These are phyloP conservation scores for Paracanthobrama guichenoti DNA, from an alignment of 2,113 vertebrate genomes.

Conservation along the genomic window DNA sequence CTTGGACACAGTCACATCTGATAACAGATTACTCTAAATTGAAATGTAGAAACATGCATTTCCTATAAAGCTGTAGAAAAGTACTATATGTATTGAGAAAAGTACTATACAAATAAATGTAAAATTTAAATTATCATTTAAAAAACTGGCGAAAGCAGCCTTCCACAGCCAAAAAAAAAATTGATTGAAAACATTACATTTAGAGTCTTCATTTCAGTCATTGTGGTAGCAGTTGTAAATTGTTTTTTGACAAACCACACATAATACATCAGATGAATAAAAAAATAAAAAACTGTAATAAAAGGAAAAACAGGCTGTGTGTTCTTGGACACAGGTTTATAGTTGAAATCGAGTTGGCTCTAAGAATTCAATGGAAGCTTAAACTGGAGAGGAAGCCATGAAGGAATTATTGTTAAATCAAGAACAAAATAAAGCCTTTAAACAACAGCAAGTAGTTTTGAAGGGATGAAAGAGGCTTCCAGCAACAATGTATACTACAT, in stretches of 20 bases:
- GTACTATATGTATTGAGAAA: no score
- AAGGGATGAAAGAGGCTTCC: constrained; percentile 12
- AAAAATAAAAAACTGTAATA: neutral
- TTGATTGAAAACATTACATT: neutral
- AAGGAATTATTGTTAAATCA: constrained; percentile 5
- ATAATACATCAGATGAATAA: constrained; percentile 17
- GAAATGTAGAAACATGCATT: no score
- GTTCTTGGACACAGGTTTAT: constrained; percentile 33
- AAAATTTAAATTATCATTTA: no score
- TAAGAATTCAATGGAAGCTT: neutral
- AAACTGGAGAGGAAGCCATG: neutral
- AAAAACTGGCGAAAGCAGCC: neutral
- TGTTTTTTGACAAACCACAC: constrained; percentile 10
- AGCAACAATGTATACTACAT: constrained; percentile 26
- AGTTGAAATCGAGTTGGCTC: constrained; percentile 6
- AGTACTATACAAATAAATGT: no score
- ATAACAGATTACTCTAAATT: no score
- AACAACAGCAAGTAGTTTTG: constrained; percentile 5
- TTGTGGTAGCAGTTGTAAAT: neutral
- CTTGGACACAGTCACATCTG: no score
- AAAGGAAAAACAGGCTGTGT: constrained; percentile 10
- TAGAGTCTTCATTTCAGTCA: constrained; percentile 3
- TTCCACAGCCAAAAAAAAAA: neutral
- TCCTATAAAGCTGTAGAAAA: no score
- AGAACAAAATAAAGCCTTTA: constrained; percentile 19